Evolutionary conservation across 2,113 vertebrate genomes (phyloP).

Genomic region (Pogona vitticeps): DNA sequence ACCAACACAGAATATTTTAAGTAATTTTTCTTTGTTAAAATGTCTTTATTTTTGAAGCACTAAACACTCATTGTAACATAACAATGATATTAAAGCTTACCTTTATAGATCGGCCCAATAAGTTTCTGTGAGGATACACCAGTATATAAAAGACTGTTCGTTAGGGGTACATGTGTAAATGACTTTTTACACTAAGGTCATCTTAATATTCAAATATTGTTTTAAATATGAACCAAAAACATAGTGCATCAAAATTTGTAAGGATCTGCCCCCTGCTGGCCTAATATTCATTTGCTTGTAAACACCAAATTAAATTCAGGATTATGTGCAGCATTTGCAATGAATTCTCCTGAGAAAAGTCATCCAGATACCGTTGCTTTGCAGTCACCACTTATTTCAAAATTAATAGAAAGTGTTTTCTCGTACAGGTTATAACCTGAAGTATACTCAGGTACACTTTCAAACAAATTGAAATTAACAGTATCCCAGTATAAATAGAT

Average conservation of each 20-base stretch:
- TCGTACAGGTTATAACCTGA: neutral
- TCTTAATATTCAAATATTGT: neutral
- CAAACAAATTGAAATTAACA: neutral
- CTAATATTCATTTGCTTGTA: neutral
- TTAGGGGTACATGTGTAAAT: fast-evolving
- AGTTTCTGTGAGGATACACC: too few relatives aligned
- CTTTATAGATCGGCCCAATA: neutral
- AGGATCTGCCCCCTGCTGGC: conserved; percentile 48
- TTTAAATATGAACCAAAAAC: neutral
- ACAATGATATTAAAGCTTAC: neutral
- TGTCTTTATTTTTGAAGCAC: neutral
- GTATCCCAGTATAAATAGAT: neutral
- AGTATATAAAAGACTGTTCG: neutral
- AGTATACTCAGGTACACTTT: neutral
- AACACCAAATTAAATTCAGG: neutral
- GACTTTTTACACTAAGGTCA: neutral
- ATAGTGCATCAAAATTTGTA: neutral
- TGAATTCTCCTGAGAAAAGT: conserved; percentile 1
- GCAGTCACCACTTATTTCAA: neutral
- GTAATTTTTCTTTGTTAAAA: neutral
- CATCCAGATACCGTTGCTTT: neutral
- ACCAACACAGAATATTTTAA: neutral
- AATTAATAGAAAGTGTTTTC: neutral
- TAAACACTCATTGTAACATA: neutral
- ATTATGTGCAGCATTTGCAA: neutral